Evolutionary conservation across 1,140 invertebrate species (phyloP).

Genomic region (Littorina saxatilis): DNA sequence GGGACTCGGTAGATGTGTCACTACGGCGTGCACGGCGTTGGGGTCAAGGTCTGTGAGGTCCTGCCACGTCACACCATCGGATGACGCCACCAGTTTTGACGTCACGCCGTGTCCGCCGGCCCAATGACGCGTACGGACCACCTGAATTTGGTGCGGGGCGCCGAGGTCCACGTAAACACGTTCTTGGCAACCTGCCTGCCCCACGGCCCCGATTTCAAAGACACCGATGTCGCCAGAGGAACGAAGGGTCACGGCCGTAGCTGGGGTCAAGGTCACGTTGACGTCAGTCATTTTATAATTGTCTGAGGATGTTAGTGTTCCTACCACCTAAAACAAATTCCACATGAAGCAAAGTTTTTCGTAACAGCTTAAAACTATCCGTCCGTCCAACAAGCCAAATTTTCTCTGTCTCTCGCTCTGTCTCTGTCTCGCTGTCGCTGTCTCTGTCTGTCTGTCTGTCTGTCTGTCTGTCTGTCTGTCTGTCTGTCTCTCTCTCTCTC

Average conservation of each 20-base stretch:
- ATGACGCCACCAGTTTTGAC: conserved; percentile 44
- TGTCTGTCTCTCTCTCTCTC: no score
- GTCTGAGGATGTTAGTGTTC: conserved; percentile 39
- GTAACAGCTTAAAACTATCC: no score
- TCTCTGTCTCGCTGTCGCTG: no score
- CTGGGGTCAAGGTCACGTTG: conserved; percentile 16
- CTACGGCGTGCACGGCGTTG: conserved; percentile 48
- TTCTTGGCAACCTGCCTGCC: conserved; percentile 48
- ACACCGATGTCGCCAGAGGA: conserved; percentile 46
- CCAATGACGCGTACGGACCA: conserved; percentile 57
- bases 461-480: no score
- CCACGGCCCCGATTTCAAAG: conserved; percentile 51
- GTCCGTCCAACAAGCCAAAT: no score
- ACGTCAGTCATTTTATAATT: conserved; percentile 51
- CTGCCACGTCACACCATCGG: conserved; percentile 46
- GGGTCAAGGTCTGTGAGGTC: conserved; percentile 43
- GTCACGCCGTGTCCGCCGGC: conserved; percentile 46
- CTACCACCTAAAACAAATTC: conserved; percentile 17
- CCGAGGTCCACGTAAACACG: conserved; percentile 53
- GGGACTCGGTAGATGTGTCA: conserved; percentile 17
- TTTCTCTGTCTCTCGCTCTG: no score
- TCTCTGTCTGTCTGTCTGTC: no score
- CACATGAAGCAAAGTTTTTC: no score
- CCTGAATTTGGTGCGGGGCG: conserved; percentile 30
- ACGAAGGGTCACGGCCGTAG: conserved; percentile 39